Percentiles rank a stretch among this genome's conserved stretches.
Evolutionary conservation across 1,140 invertebrate genomes (phyloP).

Genomic region (Amyelois transitella): DNA sequence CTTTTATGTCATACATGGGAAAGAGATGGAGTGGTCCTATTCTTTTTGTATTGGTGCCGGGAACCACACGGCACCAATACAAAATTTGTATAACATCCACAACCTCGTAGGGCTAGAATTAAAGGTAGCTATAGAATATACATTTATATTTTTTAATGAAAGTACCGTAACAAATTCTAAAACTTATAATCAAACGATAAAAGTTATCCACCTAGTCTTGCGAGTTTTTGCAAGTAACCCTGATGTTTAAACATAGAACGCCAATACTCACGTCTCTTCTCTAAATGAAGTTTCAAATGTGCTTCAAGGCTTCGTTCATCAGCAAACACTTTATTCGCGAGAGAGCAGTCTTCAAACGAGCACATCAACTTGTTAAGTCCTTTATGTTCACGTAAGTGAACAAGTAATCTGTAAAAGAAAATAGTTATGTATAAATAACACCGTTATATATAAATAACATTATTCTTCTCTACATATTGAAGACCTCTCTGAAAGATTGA

Average conservation of each 20-base stretch:
- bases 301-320: constrained; percentile 20
- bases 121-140: too few relatives aligned
- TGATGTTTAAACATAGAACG: background rate
- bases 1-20: too few relatives aligned
- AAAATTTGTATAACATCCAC: too few relatives aligned
- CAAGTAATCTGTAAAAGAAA: constrained; percentile 28
- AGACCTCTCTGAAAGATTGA: too few relatives aligned
- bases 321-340: constrained; percentile 27
- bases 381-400: constrained; percentile 33
- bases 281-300: constrained; percentile 42
- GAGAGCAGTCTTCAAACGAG: constrained; percentile 29
- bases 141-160: background rate
- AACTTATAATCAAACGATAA: background rate
- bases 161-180: background rate
- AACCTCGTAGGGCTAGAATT: too few relatives aligned
- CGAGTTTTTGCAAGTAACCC: background rate
- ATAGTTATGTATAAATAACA: constrained; percentile 2
- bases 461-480: too few relatives aligned
- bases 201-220: background rate
- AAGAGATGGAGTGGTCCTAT: too few relatives aligned
- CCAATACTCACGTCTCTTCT: constrained; percentile 35
- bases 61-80: too few relatives aligned
- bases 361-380: constrained; percentile 30
- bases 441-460: too few relatives aligned
- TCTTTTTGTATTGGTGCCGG: too few relatives aligned